These are phyloP conservation scores for Caenorhabditis parvicauda DNA, from an alignment of 2,888 invertebrate genomes.

Conservation along the genomic window DNA sequence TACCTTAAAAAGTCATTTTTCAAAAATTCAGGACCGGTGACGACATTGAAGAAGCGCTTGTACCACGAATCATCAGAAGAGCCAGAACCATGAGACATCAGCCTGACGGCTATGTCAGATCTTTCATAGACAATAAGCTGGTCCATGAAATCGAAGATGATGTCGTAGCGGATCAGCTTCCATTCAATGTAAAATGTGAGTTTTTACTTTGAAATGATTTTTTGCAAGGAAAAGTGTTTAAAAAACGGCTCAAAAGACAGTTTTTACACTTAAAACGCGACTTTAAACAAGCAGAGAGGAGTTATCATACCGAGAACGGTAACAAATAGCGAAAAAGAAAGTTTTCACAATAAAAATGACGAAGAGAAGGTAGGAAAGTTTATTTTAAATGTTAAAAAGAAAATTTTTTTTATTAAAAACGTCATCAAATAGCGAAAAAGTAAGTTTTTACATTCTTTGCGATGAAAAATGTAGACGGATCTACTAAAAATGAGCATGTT, in stretches of 20 bases:
- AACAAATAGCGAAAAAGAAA: too few species aligned
- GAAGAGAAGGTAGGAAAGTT: too few species aligned
- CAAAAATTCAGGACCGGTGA: conserved; percentile 9
- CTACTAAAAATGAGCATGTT: too few species aligned
- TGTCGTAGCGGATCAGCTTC: conserved; percentile 43
- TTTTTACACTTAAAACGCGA: neutral
- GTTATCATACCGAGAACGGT: too few species aligned
- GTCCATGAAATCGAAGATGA: conserved; percentile 44
- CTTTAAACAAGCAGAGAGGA: neutral
- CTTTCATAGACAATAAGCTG: conserved; percentile 48
- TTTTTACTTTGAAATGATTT: neutral
- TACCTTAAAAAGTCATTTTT: too few species aligned
- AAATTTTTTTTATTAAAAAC: too few species aligned
- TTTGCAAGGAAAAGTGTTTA: neutral
- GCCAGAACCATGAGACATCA: conserved; percentile 48
- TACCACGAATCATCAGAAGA: conserved; percentile 35
- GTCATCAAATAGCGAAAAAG: too few species aligned
- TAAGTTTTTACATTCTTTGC: neutral
- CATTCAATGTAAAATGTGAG: conserved; percentile 44
- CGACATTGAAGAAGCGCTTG: conserved; percentile 22
- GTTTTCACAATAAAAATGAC: too few species aligned
- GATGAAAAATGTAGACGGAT: neutral
- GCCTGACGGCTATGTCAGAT: conserved; percentile 45
- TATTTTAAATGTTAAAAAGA: too few species aligned
- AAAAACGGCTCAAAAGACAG: neutral